phyloP scores from a whole-genome alignment of 2,888 invertebrate species.

The Morinoia aosen region DNA sequence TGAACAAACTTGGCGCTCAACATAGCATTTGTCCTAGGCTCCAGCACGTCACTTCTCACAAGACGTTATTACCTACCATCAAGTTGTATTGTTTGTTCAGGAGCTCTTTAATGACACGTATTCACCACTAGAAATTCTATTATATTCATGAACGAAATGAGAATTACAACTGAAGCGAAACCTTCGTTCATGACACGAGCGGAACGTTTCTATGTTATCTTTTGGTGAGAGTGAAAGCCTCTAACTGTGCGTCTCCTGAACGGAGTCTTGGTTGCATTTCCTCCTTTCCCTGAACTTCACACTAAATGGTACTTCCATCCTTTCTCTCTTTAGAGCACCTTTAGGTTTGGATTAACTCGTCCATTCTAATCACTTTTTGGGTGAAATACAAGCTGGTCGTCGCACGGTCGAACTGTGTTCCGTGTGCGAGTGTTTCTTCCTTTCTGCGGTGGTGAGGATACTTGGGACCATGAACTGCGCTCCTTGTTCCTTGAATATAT shows the following conservation, averaged over 20 bases:
- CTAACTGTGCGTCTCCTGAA: neutral
- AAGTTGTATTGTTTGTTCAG: neutral
- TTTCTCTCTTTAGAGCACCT: no score
- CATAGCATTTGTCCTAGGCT: neutral
- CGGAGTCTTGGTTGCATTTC: neutral
- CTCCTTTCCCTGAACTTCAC: neutral
- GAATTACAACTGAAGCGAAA: neutral
- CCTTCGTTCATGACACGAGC: neutral
- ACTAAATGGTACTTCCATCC: no score
- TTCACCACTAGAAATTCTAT: neutral
- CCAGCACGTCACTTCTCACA: neutral
- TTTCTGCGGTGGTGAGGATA: neutral
- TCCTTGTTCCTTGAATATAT: no score
- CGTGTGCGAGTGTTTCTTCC: neutral
- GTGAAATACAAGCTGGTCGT: neutral
- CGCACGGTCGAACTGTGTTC: neutral
- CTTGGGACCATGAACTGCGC: neutral
- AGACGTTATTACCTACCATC: no score
- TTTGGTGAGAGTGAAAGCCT: neutral
- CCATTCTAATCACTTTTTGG: neutral
- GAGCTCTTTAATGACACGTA: neutral
- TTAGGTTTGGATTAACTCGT: no score
- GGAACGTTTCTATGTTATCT: neutral
- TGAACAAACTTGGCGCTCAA: neutral
- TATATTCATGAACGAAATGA: neutral